phyloP scores from a whole-genome alignment of 30 jellyfish, hydroid and myxozoan genomes.

The Chironex yamaguchii region DNA sequence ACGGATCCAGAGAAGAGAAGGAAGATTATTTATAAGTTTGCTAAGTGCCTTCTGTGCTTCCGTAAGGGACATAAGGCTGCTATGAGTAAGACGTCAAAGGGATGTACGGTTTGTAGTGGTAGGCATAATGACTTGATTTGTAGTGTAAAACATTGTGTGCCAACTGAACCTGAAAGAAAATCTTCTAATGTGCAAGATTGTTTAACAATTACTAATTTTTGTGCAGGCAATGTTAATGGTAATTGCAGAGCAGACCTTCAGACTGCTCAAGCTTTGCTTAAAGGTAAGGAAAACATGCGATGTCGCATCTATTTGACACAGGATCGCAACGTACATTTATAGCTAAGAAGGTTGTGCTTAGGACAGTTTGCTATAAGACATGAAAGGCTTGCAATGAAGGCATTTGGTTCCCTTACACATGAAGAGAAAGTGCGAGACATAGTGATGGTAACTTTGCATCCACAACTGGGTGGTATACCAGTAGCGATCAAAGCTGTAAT shows the following conservation, averaged over 20 bases:
- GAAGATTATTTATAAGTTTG: neutral
- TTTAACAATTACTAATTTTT: no score
- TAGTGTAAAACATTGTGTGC: no score
- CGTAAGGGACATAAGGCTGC: conserved; percentile 20
- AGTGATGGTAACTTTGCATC: neutral
- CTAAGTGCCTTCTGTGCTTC: neutral
- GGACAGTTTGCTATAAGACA: conserved; percentile 9
- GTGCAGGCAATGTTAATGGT: no score
- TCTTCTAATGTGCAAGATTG: no score
- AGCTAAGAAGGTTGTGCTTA: conserved; percentile 2
- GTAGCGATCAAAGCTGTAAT: conserved; percentile 1
- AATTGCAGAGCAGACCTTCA: conserved; percentile 1
- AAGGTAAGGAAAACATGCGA: neutral
- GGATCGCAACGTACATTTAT: conserved; percentile 22
- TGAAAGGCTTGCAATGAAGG: conserved; percentile 1
- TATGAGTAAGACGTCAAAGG: neutral
- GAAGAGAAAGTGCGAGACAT: conserved; percentile 1
- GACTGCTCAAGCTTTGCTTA: conserved; percentile 16
- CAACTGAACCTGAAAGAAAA: no score
- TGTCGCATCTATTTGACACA: conserved; percentile 28
- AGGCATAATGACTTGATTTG: neutral
- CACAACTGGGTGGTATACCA: neutral
- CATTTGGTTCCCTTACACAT: neutral
- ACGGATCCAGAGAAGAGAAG: neutral
- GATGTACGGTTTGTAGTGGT: neutral